A percentile compares a stretch with the other conserved stretches of the same genome.
These are phyloP conservation scores for Heterodera filipjevi DNA, from an alignment of 2,888 invertebrate genomes.

Conservation along the genomic window DNA sequence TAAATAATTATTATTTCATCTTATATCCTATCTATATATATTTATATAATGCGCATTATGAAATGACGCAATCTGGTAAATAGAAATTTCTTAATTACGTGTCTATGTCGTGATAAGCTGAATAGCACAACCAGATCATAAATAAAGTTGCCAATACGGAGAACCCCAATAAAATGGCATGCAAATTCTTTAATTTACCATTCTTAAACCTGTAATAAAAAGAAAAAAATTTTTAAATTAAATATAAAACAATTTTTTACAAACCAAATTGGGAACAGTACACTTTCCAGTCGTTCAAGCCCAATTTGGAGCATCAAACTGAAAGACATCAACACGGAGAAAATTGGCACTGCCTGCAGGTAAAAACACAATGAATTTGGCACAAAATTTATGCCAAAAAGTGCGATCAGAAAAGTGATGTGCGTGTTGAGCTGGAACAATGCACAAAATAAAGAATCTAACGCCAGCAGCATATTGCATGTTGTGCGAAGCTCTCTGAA, in stretches of 20 bases:
- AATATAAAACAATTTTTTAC: neutral
- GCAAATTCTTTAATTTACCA: too few species aligned
- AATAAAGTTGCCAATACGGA: too few species aligned
- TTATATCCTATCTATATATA: too few species aligned
- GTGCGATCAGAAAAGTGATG: neutral
- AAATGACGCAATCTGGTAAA: too few species aligned
- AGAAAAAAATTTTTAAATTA: neutral
- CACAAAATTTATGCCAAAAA: neutral
- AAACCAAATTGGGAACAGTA: constrained; percentile 6
- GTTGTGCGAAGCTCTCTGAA: neutral
- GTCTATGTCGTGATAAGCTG: too few species aligned
- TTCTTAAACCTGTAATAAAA: too few species aligned
- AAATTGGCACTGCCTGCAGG: neutral
- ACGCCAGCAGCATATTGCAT: neutral
- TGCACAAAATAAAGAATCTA: neutral
- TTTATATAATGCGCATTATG: too few species aligned
- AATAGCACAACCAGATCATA: too few species aligned
- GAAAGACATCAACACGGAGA: neutral
- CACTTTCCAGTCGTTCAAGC: neutral
- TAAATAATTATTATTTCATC: too few species aligned
- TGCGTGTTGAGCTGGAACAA: neutral
- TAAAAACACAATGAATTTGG: neutral
- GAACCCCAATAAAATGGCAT: too few species aligned
- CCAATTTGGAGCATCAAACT: neutral
- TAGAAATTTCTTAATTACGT: too few species aligned